These are phyloP conservation scores for Oenanthe melanoleuca DNA, from an alignment of 2,113 vertebrate species.

Conservation along the genomic window DNA sequence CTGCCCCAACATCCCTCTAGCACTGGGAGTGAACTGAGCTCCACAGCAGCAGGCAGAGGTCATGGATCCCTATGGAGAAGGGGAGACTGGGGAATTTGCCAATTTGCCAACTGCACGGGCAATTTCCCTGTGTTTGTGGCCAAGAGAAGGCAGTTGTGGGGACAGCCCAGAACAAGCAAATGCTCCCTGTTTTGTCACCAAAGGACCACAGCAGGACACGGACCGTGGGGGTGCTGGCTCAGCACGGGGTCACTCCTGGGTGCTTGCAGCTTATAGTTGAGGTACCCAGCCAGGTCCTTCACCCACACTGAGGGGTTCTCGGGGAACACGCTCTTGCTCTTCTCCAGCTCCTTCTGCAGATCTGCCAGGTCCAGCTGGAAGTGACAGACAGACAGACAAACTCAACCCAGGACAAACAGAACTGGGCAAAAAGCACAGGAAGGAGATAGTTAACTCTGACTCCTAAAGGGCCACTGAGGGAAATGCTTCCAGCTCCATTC, in stretches of 20 bases:
- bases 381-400: background rate
- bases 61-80: fast-evolving
- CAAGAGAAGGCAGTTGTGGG: fast-evolving
- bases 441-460: no score
- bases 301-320: constrained; percentile 92
- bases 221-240: constrained; percentile 89
- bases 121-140: fast-evolving
- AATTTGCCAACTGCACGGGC: fast-evolving
- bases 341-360: constrained; percentile 89
- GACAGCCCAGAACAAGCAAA: background rate
- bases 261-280: constrained; percentile 90
- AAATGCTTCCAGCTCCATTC: fast-evolving
- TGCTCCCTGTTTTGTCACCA: fast-evolving
- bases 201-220: background rate
- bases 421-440: fast-evolving
- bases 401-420: fast-evolving
- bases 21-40: fast-evolving
- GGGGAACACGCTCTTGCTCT: constrained; percentile 86
- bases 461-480: background rate
- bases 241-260: constrained; percentile 84
- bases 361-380: constrained; percentile 81
- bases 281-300: constrained; percentile 95
- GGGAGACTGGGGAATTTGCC: fast-evolving
- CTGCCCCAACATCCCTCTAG: fast-evolving
- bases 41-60: background rate